These are phyloP conservation scores for Nasonia vitripennis DNA, from an alignment of 1,140 invertebrate genomes.

Conservation along the genomic window DNA sequence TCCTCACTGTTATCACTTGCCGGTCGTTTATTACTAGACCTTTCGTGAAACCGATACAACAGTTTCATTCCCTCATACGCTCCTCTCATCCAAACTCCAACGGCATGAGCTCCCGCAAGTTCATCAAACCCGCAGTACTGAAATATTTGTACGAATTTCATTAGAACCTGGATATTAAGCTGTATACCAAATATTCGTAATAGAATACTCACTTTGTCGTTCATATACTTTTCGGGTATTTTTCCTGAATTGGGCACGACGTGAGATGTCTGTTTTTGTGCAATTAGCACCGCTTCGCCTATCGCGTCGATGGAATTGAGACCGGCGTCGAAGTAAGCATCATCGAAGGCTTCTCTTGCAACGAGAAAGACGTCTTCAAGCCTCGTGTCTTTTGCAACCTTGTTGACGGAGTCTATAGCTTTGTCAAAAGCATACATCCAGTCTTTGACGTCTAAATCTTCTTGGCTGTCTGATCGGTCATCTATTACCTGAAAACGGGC, in stretches of 20 bases:
- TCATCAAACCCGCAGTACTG: conserved; percentile 64
- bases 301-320: conserved; percentile 65
- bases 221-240: conserved; percentile 7
- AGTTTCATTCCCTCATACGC: conserved; percentile 74
- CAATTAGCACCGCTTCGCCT: conserved; percentile 73
- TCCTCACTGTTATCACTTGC: background rate
- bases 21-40: background rate
- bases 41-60: conserved; percentile 47
- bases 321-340: conserved; percentile 3
- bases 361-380: conserved; percentile 17
- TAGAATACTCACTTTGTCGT: background rate
- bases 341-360: conserved; percentile 25
- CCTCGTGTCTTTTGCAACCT: conserved; percentile 13
- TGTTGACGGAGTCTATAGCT: conserved; percentile 55
- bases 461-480: conserved; percentile 22
- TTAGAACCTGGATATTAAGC: background rate
- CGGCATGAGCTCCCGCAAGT: conserved; percentile 78
- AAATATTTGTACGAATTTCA: conserved; percentile 13
- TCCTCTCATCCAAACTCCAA: conserved; percentile 78
- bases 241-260: background rate
- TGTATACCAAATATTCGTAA: no score
- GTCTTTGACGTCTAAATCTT: conserved; percentile 45
- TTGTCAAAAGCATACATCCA: conserved; percentile 68
- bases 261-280: conserved; percentile 71
- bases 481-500: background rate